A percentile compares a stretch with the other conserved stretches of the same genome.
These are phyloP conservation scores for Hepsetus odoe DNA, from an alignment of 2,113 vertebrate genomes.

Conservation along the genomic window DNA sequence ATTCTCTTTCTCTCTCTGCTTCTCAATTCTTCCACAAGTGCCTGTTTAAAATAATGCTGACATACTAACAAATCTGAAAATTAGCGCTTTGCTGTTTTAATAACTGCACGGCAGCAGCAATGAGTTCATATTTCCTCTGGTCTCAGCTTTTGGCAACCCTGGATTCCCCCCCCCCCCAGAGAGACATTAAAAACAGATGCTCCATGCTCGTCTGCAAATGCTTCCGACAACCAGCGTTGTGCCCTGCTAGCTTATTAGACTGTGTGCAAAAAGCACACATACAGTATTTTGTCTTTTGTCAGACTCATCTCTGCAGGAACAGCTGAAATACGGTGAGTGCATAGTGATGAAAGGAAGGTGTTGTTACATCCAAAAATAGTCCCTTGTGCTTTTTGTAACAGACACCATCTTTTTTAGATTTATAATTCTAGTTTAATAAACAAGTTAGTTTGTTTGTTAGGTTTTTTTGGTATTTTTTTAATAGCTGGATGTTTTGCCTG, in stretches of 20 bases:
- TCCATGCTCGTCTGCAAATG: slow-evolving; percentile 22
- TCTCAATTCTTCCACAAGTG: slow-evolving; percentile 28
- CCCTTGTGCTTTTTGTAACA: background rate
- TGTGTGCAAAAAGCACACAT: slow-evolving; percentile 13
- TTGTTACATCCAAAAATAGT: background rate
- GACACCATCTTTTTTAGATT: background rate
- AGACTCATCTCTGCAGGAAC: slow-evolving; percentile 15
- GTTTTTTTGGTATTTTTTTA: background rate
- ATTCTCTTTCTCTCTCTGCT: background rate
- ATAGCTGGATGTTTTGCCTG: too few relatives aligned
- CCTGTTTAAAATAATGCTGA: slow-evolving; percentile 71
- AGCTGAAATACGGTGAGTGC: background rate
- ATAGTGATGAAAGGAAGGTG: background rate
- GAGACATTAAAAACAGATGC: slow-evolving; percentile 58
- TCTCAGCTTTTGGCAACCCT: slow-evolving; percentile 54
- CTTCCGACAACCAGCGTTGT: slow-evolving; percentile 2
- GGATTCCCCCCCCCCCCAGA: slow-evolving; percentile 28
- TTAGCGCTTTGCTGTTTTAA: slow-evolving; percentile 67
- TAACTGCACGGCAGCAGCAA: slow-evolving; percentile 43
- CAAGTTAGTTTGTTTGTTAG: background rate
- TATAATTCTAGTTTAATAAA: background rate
- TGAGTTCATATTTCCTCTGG: slow-evolving; percentile 61
- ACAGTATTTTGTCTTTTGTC: slow-evolving; percentile 13
- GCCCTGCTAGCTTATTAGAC: slow-evolving; percentile 7
- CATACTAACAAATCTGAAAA: slow-evolving; percentile 64